Evolutionary conservation across 2,888 invertebrate species (phyloP).

Genomic region (Clusia tigrina): DNA sequence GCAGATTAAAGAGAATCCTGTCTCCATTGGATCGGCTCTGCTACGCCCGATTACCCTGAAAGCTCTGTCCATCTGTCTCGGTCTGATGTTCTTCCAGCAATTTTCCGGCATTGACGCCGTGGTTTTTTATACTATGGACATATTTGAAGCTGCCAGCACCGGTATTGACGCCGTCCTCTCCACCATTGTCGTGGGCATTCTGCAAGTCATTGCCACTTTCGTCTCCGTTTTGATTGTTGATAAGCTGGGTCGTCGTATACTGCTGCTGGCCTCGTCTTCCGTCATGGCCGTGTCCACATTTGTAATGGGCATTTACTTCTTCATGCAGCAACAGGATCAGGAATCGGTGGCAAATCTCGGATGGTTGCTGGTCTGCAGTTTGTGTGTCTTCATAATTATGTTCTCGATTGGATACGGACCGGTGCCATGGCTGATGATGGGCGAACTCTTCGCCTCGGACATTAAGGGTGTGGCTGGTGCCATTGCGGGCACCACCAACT

Average conservation of each 20-base stretch:
- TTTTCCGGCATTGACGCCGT: conserved; percentile 85
- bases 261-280: conserved; percentile 76
- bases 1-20: conserved; percentile 65
- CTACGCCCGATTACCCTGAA: conserved; percentile 70
- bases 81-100: conserved; percentile 91
- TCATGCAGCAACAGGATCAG: conserved; percentile 54
- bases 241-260: conserved; percentile 77
- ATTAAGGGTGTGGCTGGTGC: conserved; percentile 81
- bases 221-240: conserved; percentile 81
- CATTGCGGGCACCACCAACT: conserved; percentile 82
- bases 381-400: conserved; percentile 80
- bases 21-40: conserved; percentile 69
- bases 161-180: conserved; percentile 69
- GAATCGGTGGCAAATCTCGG: conserved; percentile 67
- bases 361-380: conserved; percentile 78
- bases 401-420: conserved; percentile 89
- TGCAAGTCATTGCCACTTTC: conserved; percentile 77
- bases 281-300: conserved; percentile 76
- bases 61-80: conserved; percentile 76
- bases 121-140: conserved; percentile 79
- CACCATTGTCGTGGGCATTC: conserved; percentile 82
- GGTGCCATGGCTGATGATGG: conserved; percentile 78
- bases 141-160: conserved; percentile 69
- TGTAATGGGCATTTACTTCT: conserved; percentile 77
- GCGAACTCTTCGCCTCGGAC: conserved; percentile 82